phyloP scores from a whole-genome alignment of 2,797 vertebrate species.

The Naso thynnoides region DNA sequence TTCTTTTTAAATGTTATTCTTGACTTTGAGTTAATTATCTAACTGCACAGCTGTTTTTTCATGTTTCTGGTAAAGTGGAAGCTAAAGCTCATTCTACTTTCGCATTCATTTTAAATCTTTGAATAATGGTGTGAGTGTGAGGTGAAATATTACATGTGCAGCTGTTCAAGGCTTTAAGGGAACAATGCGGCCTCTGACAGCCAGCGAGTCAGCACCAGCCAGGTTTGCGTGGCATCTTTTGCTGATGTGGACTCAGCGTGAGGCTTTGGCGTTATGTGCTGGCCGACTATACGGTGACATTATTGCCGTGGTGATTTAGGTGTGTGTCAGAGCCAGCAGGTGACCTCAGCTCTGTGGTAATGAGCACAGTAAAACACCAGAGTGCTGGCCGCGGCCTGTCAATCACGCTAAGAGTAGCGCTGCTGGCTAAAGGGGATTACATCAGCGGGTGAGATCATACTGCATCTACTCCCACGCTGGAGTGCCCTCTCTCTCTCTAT shows the following conservation, averaged over 20 bases:
- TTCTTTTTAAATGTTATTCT: background rate
- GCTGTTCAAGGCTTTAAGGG: conserved; percentile 9
- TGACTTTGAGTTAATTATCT: background rate
- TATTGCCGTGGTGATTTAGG: conserved; percentile 79
- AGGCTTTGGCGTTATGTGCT: conserved; percentile 42
- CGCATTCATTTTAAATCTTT: background rate
- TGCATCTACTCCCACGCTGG: conserved; percentile 74
- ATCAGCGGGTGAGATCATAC: conserved; percentile 86
- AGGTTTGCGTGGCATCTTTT: conserved; percentile 41
- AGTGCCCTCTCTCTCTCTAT: conserved; percentile 52
- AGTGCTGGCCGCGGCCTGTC: conserved; percentile 77
- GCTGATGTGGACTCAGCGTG: conserved; percentile 53
- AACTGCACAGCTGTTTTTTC: background rate
- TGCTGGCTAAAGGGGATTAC: conserved; percentile 83
- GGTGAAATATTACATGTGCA: conserved; percentile 7
- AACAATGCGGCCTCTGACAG: conserved; percentile 17
- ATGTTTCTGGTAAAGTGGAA: background rate
- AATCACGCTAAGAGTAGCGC: conserved; percentile 82
- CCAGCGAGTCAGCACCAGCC: background rate
- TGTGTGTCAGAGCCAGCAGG: conserved; percentile 78
- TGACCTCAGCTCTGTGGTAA: conserved; percentile 83
- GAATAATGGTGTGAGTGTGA: rapidly evolving
- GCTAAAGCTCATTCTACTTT: background rate
- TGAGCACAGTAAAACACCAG: conserved; percentile 81
- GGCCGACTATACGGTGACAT: conserved; percentile 57